These are phyloP conservation scores for Dynastes tityus DNA, from an alignment of 2,888 invertebrate species.

Conservation along the genomic window DNA sequence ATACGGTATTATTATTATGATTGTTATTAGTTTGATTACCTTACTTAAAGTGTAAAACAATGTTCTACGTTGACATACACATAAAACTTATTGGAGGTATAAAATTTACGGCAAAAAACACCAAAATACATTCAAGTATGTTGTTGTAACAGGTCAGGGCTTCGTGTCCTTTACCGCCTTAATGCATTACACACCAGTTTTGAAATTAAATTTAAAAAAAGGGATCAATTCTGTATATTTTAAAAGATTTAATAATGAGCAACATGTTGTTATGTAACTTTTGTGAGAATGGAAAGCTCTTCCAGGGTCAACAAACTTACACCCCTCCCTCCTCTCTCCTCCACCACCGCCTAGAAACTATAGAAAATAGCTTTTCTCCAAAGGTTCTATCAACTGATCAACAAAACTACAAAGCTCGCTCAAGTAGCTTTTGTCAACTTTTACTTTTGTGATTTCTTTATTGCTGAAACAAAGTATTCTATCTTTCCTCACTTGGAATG, in stretches of 20 bases:
- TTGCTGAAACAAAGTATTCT: too few species aligned
- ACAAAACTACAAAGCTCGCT: too few species aligned
- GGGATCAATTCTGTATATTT: background rate
- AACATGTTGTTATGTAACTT: too few species aligned
- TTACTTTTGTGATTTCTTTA: too few species aligned
- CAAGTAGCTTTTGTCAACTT: too few species aligned
- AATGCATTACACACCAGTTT: background rate
- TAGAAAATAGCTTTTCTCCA: too few species aligned
- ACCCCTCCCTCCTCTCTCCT: too few species aligned
- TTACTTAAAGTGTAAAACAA: conserved; percentile 35
- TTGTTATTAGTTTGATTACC: conserved; percentile 32
- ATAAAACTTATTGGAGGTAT: conserved; percentile 25
- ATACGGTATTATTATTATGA: background rate
- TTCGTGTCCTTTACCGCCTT: background rate
- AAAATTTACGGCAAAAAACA: background rate
- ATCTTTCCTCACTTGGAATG: too few species aligned
- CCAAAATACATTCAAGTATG: background rate
- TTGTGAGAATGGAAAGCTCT: too few species aligned
- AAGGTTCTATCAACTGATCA: too few species aligned
- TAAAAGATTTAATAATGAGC: background rate
- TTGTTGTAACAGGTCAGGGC: conserved; percentile 23
- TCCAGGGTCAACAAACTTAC: too few species aligned
- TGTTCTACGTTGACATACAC: conserved; percentile 22
- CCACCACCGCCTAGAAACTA: too few species aligned
- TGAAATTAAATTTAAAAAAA: background rate